A percentile compares a stretch with the other conserved stretches of the same genome.
Evolutionary conservation across 2,113 vertebrate genomes (phyloP).

Genomic region (Oriolus oriolus): DNA sequence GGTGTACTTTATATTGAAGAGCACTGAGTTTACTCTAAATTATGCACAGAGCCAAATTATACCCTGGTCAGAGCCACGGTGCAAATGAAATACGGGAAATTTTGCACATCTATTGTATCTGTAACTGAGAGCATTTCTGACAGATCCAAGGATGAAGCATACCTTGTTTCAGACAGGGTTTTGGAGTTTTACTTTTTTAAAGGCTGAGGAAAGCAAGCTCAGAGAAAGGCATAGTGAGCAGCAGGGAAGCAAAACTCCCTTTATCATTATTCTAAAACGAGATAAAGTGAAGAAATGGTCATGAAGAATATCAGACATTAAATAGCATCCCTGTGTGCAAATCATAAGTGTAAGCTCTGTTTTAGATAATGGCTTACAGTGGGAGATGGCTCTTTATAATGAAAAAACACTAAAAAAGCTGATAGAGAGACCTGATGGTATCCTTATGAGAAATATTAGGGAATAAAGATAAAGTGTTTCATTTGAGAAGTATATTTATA

Average conservation of each 20-base stretch:
- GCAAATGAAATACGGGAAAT: not conserved
- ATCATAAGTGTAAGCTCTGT: conserved; percentile 29
- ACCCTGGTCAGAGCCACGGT: not conserved
- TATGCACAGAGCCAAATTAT: not conserved
- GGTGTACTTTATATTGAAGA: not conserved
- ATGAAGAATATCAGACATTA: conserved; percentile 22
- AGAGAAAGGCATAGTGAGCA: conserved; percentile 2
- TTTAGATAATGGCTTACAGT: conserved; percentile 39
- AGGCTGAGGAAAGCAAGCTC: not conserved
- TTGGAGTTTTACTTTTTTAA: not conserved
- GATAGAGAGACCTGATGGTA: not conserved
- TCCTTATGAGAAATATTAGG: conserved; percentile 5
- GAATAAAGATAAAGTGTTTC: not conserved
- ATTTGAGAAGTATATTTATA: not conserved
- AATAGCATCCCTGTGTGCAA: conserved; percentile 33
- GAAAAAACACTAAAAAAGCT: not conserved
- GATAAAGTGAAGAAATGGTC: conserved; percentile 5
- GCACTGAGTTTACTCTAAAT: not conserved
- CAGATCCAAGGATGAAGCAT: not conserved
- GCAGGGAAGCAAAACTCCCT: conserved; percentile 35
- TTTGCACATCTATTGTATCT: not conserved
- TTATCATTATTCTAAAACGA: conserved; percentile 38
- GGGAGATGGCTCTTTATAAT: not conserved
- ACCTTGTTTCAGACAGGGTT: not conserved
- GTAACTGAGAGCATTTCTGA: not conserved